phyloP scores from a whole-genome alignment of 2,113 vertebrate species.

The Ceyx margarethae region DNA sequence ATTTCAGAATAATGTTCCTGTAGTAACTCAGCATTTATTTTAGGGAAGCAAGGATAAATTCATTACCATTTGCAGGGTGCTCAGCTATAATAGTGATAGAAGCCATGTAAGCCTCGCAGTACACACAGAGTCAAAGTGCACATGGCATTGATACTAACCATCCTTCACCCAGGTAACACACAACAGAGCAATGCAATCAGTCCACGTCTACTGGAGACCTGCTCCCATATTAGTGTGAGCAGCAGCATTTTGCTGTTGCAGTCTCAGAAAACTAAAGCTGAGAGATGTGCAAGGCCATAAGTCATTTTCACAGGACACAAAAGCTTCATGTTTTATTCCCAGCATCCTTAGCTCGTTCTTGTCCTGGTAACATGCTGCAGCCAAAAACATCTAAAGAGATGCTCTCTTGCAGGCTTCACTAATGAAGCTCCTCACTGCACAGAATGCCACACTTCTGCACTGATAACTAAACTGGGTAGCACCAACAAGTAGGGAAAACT shows the following conservation, averaged over 20 bases:
- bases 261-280: neutral
- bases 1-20: slow-evolving; percentile 7
- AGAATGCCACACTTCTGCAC: neutral
- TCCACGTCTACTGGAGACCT: neutral
- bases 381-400: neutral
- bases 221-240: neutral
- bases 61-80: slow-evolving; percentile 18
- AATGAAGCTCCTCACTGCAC: neutral
- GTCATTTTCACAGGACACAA: neutral
- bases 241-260: neutral
- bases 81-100: neutral
- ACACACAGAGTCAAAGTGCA: rapidly evolving
- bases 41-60: slow-evolving; percentile 58
- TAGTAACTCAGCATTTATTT: slow-evolving; percentile 46
- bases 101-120: neutral
- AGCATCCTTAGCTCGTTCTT: neutral
- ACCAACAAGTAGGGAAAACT: neutral
- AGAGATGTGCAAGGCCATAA: neutral
- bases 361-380: neutral
- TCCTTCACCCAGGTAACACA: neutral
- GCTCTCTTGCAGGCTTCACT: neutral
- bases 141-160: neutral
- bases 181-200: neutral
- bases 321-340: neutral
- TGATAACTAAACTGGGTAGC: neutral